Evolutionary conservation across 1,140 invertebrate species (phyloP).

Genomic region (Drosophila leontia): DNA sequence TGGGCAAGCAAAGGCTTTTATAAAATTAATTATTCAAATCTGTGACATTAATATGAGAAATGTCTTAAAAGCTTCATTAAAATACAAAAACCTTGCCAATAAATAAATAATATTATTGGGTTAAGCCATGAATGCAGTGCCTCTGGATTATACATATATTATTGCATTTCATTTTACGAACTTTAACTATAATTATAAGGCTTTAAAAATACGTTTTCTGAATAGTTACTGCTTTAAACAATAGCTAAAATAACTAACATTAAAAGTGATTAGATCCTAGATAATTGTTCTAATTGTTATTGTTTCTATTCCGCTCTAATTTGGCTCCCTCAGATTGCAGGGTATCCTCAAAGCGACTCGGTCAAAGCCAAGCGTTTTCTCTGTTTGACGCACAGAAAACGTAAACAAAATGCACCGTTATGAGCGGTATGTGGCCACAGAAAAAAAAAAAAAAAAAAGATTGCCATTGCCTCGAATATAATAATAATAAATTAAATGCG

Average conservation of each 20-base stretch:
- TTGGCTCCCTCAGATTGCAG: not conserved
- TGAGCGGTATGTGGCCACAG: constrained; percentile 7
- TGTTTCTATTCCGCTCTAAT: no score
- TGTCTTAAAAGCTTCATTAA: not conserved
- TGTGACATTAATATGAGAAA: not conserved
- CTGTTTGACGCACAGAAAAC: constrained; percentile 46
- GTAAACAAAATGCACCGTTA: constrained; percentile 60
- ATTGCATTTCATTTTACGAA: not conserved
- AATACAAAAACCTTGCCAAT: no score
- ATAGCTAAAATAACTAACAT: no score
- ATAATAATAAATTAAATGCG: constrained; percentile 56
- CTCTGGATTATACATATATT: not conserved
- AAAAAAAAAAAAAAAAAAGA: constrained; percentile 15
- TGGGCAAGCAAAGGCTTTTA: constrained; percentile 11
- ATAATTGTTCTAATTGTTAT: no score
- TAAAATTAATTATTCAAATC: constrained; percentile 9
- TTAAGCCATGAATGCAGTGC: no score
- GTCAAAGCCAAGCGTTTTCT: not conserved
- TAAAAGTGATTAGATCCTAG: no score
- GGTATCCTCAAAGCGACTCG: constrained; percentile 17
- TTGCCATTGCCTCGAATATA: constrained; percentile 46
- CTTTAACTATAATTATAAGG: no score
- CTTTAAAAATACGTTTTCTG: no score
- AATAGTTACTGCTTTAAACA: no score
- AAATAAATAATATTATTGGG: not conserved